Conservation (phyloP, 2,888 invertebrate species). For the Mythimna ferrago region DNA sequence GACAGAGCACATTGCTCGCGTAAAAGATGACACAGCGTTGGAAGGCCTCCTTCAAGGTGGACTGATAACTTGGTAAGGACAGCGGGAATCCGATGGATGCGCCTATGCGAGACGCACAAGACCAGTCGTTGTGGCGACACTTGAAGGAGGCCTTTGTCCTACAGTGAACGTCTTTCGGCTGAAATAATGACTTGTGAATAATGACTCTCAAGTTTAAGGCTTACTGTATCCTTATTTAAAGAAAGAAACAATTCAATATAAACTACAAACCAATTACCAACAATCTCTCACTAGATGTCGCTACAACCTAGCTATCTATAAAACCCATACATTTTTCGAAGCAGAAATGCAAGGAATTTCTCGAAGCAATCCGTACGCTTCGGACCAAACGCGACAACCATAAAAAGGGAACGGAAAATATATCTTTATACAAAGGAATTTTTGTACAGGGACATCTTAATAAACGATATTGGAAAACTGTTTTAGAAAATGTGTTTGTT, state of each 20-base stretch:
- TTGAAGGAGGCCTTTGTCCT: too few relatives aligned
- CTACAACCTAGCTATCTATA: slow-evolving; percentile 32
- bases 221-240: too few relatives aligned
- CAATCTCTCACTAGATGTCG: slow-evolving; percentile 37
- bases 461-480: slow-evolving; percentile 53
- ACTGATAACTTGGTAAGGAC: too few relatives aligned
- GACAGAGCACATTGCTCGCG: too few relatives aligned
- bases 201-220: too few relatives aligned
- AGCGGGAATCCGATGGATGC: too few relatives aligned
- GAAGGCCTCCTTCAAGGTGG: too few relatives aligned
- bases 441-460: slow-evolving; percentile 58
- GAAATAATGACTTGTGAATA: too few relatives aligned
- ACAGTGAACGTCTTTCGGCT: too few relatives aligned
- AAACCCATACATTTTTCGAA: slow-evolving; percentile 51
- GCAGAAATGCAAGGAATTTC: slow-evolving; percentile 54
- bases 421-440: slow-evolving; percentile 56
- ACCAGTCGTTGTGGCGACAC: too few relatives aligned
- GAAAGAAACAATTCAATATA: slow-evolving; percentile 6
- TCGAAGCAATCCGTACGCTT: slow-evolving; percentile 50
- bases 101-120: too few relatives aligned
- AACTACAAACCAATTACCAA: slow-evolving; percentile 25
- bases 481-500: slow-evolving; percentile 47
- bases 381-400: slow-evolving; percentile 48
- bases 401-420: slow-evolving; percentile 51
- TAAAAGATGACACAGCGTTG: too few relatives aligned